phyloP scores from a whole-genome alignment of 2,797 vertebrate genomes.

The Picus viridis region DNA sequence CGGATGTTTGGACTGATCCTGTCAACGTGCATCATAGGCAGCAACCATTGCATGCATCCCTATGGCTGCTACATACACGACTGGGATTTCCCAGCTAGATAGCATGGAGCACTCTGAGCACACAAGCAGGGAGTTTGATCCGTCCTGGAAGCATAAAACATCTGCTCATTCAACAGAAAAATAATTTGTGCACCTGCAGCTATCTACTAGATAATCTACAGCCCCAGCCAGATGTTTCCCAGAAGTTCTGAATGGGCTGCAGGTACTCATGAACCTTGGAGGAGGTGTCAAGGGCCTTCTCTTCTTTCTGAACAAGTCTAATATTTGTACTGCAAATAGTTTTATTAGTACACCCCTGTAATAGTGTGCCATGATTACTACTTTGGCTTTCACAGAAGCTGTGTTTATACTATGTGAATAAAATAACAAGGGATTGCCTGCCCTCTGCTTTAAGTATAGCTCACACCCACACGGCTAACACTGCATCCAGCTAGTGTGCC shows the following conservation, averaged over 20 bases:
- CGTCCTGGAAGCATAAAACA: background rate
- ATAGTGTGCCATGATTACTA: background rate
- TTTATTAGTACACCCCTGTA: background rate
- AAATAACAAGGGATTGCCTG: background rate
- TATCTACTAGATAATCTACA: background rate
- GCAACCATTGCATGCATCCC: background rate
- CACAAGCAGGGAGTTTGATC: background rate
- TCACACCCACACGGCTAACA: background rate
- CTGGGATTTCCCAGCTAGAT: background rate
- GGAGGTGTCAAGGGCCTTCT: background rate
- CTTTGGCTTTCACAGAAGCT: background rate
- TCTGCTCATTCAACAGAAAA: background rate
- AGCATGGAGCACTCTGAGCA: background rate
- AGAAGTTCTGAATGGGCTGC: background rate
- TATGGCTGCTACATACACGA: background rate
- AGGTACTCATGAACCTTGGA: background rate
- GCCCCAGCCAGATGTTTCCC: background rate
- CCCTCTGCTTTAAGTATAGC: background rate
- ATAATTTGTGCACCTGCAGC: background rate
- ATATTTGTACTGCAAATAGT: background rate
- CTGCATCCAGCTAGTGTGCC: background rate
- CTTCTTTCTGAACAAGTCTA: background rate
- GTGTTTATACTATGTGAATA: background rate
- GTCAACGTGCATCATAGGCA: background rate
- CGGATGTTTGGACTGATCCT: slow-evolving; percentile 23